Evolutionary conservation across 2,797 vertebrate species (phyloP), one percentile per base, ranked within the genome.

Genomic region (Micrastur ruficollis): DNA sequence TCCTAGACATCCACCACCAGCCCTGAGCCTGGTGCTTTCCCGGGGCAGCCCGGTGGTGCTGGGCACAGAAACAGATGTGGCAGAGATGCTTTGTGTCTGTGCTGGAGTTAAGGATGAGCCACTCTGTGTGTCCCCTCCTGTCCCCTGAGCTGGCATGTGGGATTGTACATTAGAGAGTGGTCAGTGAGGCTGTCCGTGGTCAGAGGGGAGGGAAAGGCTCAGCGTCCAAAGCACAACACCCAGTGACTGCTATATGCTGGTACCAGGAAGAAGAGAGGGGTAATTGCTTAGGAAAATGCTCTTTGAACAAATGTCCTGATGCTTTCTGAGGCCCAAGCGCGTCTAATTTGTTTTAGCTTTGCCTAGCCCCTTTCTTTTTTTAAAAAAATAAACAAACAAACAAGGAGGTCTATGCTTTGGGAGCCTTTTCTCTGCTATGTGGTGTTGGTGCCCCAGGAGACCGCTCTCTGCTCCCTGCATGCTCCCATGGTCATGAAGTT

Each of bases 241-340:
- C 67, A 19, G n/a, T 56, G 78, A 38, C 44, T 58, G 58, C 62
- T 63, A 1, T 6, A 0, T 58, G 46, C 62, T 44, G 47, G 70
- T 52, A 91, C 26, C 52, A n/a, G 71, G 92, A 74, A 84, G 73
- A 73, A 40, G 14, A 66, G 36, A 49, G 34, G 40, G 38, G 65
- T 74, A 61, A 80, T 56, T 87, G 36, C 49, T 55, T 74, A 74
- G 84, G 74, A 76, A 94, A 68, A 89, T 56, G 56, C 21, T 56
- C 53, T 93, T 65, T 93, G 84, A 73, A 52, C 0, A 0, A 84
- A 53, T 8, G 23, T 18, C 29, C n/a, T 59, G 36, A 36, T 94
- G 67, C 34, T 79, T 58, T 79, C 74, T 70, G 71, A 63, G 86
- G n/a, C 40, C 22, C 19, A 27, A 61, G 42, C 0, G 0, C 61